Evolutionary conservation across 2,797 vertebrate species (phyloP).

Genomic region (Rhodeus uyekii): DNA sequence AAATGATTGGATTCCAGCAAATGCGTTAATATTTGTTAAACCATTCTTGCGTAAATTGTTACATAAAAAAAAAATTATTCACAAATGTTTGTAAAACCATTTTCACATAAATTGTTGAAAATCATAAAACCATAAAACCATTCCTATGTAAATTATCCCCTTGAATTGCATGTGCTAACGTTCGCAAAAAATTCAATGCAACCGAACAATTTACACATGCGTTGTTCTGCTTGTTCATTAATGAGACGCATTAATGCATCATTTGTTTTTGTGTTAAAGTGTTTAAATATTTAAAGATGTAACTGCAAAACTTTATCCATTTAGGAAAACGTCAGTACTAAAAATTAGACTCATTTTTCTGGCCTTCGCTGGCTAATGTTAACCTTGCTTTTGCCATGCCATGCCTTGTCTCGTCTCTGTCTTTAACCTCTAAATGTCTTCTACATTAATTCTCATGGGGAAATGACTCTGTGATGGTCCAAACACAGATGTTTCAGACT

Average conservation of each 20-base stretch:
- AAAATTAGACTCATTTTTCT: neutral
- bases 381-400: neutral
- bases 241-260: neutral
- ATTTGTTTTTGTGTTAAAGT: neutral
- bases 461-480: neutral
- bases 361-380: neutral
- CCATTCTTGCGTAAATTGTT: neutral
- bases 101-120: neutral
- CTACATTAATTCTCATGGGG: neutral
- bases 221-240: neutral
- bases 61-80: neutral
- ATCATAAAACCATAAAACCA: neutral
- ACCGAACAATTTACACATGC: neutral
- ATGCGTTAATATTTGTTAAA: neutral
- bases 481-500: neutral
- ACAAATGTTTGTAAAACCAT: neutral
- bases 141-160: neutral
- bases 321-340: neutral
- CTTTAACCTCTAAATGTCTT: neutral
- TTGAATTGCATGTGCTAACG: neutral
- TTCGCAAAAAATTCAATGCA: neutral
- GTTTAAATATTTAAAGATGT: neutral
- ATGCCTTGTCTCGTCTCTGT: neutral
- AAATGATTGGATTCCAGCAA: neutral
- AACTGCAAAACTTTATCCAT: neutral